Base-by-base conservation (phyloP, 2,888 invertebrate genomes). In the Thyatira batis region DNA sequence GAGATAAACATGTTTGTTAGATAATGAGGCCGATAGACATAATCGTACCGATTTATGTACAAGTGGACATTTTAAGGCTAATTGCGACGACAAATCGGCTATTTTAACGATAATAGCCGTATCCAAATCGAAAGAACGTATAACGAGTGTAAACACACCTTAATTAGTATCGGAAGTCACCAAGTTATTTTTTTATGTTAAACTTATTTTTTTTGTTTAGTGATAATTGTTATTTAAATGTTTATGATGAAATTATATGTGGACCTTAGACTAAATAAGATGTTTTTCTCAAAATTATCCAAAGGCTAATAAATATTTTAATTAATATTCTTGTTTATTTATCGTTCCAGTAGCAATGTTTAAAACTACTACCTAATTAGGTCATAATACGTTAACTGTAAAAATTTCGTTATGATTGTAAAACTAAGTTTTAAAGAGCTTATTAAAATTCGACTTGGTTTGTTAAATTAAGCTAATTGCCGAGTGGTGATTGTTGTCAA, bases 91-190 rank as follows among this genome's bases (percentile, higher is more conserved):
- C 79, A 81, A 81, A 83, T 84, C 78, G 79, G 45, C 75, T 81
- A 80, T 80, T 82, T 39, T 80, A 78, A 82, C 78, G 84, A 80
- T 85, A 87, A 88, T 80, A 73, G 76, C 75, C 80, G 70, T 80
- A 84, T 84, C 84, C 73, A 82, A 83, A 82, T 82, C 74, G 76
- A 63, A 84, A 73, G 70, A 77, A 77, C 71, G 72, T 48, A 72
- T 73, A 78, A 79, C 72, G 69, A 79, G 63, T 65, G 58, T 51
- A 69, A 73, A 76, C 78, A 69, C 80, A 71, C 80, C 85, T 85
- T 86, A 86, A 89, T 88, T 89, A 85, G 80, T 73, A 82, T 85
- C 82, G 87, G 86, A 88, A 85, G 85, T 85, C 73, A 78, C 74
- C 63, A 82, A 82, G 9, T 77, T 76, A 67, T 80, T 76, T 66